phyloP scores from a whole-genome alignment of 2,113 vertebrate species.

The Rissa tridactyla region DNA sequence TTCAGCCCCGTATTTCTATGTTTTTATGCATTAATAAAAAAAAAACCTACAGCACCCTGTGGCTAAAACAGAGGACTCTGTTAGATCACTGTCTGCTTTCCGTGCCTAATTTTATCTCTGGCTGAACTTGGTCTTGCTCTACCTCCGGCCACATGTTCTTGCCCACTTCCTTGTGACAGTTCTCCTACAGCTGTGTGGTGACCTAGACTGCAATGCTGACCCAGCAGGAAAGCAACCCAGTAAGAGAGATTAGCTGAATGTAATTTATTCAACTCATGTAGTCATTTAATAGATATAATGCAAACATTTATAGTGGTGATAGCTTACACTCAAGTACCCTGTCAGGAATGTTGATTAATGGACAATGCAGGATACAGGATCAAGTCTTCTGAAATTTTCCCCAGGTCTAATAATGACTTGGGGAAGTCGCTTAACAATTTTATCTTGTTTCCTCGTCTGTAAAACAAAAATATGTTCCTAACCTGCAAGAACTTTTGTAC shows the following conservation, averaged over 20 bases:
- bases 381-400: background rate
- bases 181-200: constrained; percentile 34
- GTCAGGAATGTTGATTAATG: background rate
- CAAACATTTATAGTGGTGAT: background rate
- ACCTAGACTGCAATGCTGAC: constrained; percentile 1
- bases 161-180: constrained; percentile 25
- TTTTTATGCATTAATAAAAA: background rate
- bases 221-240: constrained; percentile 34
- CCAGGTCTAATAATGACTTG: background rate
- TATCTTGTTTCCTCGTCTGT: background rate
- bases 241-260: background rate
- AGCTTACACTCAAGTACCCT: background rate
- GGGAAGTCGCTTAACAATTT: background rate
- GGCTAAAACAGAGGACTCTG: background rate
- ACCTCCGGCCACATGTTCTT: constrained; percentile 37
- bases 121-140: constrained; percentile 2
- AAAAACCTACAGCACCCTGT: background rate
- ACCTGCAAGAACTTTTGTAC: background rate
- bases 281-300: background rate
- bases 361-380: background rate
- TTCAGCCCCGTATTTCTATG: background rate
- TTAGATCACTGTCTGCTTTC: constrained; percentile 9
- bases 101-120: background rate
- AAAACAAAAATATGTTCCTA: background rate
- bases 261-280: background rate